Evolutionary conservation across 2,888 invertebrate species (phyloP).

Genomic region (Platycheirus albimanus): DNA sequence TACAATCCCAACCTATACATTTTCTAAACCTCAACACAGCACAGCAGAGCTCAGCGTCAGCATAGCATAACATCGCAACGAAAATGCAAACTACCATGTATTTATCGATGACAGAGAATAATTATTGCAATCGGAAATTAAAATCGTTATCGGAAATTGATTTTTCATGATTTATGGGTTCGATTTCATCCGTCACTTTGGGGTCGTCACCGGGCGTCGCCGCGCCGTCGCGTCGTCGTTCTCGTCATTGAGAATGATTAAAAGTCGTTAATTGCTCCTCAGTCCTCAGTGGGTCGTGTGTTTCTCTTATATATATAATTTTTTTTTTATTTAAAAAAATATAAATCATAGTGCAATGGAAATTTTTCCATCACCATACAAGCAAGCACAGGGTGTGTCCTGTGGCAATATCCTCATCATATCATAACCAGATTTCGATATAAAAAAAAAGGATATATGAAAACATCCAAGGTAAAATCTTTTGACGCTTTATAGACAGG

Average conservation of each 20-base stretch:
- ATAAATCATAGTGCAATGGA: slow-evolving; percentile 23
- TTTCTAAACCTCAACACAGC: too few species aligned
- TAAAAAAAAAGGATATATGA: slow-evolving; percentile 12
- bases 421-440: slow-evolving; percentile 31
- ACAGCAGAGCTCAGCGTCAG: background rate
- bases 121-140: slow-evolving; percentile 82
- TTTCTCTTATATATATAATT: background rate
- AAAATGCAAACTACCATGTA: slow-evolving; percentile 42
- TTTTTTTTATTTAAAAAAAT: background rate
- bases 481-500: slow-evolving; percentile 47
- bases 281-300: background rate
- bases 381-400: slow-evolving; percentile 42
- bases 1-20: too few species aligned
- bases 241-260: slow-evolving; percentile 61
- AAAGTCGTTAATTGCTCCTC: slow-evolving; percentile 61
- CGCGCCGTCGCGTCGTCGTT: too few species aligned
- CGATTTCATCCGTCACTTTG: slow-evolving; percentile 69
- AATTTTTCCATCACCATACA: slow-evolving; percentile 20
- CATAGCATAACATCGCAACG: background rate
- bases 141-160: slow-evolving; percentile 81
- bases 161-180: slow-evolving; percentile 76
- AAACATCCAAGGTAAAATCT: slow-evolving; percentile 42
- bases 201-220: slow-evolving; percentile 40
- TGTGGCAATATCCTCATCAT: slow-evolving; percentile 17
- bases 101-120: slow-evolving; percentile 76